Conservation (phyloP, 2,888 invertebrate genomes). For the Folsomia manolachei region DNA sequence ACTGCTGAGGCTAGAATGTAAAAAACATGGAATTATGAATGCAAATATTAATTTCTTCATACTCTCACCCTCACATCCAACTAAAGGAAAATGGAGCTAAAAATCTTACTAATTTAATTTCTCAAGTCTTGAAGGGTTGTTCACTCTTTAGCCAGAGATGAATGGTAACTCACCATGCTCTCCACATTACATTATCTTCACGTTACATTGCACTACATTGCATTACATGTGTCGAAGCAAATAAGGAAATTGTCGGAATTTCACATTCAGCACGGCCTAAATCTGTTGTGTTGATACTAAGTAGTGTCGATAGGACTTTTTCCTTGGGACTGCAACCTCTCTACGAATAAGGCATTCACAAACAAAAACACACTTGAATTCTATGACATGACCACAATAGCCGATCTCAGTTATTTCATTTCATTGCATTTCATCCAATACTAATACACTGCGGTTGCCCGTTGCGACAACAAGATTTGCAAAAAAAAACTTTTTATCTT, state of each 20-base stretch:
- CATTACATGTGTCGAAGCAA: neutral
- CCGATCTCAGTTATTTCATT: too few species aligned
- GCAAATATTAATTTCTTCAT: neutral
- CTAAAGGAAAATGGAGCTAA: neutral
- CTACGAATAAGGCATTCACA: too few species aligned
- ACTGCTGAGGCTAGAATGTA: neutral
- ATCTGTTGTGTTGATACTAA: too few species aligned
- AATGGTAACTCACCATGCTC: neutral
- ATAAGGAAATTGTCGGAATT: neutral
- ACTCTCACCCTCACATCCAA: too few species aligned
- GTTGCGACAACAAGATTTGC: neutral
- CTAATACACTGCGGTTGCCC: neutral
- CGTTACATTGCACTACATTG: neutral
- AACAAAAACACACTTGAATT: neutral
- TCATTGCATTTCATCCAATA: too few species aligned
- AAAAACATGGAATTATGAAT: neutral
- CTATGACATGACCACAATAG: neutral
- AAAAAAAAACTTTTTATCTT: neutral
- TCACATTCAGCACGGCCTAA: neutral
- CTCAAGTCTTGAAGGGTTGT: neutral
- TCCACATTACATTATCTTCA: neutral
- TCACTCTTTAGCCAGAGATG: neutral
- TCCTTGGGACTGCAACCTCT: too few species aligned
- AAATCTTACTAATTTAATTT: constrained; percentile 3
- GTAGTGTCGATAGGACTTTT: neutral